Evolutionary conservation across 2,888 invertebrate genomes (phyloP).

Genomic region (Mythimna albipuncta): DNA sequence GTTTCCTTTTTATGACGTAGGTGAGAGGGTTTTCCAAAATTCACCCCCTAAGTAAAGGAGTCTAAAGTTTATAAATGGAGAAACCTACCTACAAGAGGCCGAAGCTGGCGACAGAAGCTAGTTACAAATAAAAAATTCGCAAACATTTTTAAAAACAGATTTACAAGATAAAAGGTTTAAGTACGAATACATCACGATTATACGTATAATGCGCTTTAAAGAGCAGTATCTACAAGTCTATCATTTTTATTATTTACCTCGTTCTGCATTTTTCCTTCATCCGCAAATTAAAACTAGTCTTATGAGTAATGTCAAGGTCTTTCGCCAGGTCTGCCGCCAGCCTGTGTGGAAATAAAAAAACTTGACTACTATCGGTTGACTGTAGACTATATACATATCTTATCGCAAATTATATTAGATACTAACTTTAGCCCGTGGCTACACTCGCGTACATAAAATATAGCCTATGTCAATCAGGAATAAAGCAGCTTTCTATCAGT

Average conservation of each 20-base stretch:
- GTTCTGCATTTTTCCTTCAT: conserved; percentile 32
- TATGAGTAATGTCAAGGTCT: conserved; percentile 54
- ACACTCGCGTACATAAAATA: too few species aligned
- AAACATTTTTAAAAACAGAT: conserved; percentile 38
- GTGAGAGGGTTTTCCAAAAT: too few species aligned
- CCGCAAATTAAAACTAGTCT: conserved; percentile 38
- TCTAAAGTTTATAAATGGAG: too few species aligned
- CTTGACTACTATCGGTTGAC: conserved; percentile 7
- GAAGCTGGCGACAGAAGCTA: too few species aligned
- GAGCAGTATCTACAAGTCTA: conserved; percentile 49
- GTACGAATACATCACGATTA: conserved; percentile 54
- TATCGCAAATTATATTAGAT: background rate
- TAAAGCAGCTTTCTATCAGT: too few species aligned
- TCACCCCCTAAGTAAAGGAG: too few species aligned
- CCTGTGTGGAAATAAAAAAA: conserved; percentile 17
- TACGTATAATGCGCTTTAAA: conserved; percentile 50
- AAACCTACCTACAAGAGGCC: too few species aligned
- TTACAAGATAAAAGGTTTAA: conserved; percentile 40
- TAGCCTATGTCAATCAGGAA: too few species aligned
- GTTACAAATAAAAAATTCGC: conserved; percentile 7
- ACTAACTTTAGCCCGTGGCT: too few species aligned
- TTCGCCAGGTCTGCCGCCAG: conserved; percentile 16
- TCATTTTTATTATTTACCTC: conserved; percentile 42
- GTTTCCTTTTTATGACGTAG: too few species aligned
- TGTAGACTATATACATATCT: background rate